phyloP scores from a whole-genome alignment of 2,888 invertebrate species.

The Leptopilina myrica region DNA sequence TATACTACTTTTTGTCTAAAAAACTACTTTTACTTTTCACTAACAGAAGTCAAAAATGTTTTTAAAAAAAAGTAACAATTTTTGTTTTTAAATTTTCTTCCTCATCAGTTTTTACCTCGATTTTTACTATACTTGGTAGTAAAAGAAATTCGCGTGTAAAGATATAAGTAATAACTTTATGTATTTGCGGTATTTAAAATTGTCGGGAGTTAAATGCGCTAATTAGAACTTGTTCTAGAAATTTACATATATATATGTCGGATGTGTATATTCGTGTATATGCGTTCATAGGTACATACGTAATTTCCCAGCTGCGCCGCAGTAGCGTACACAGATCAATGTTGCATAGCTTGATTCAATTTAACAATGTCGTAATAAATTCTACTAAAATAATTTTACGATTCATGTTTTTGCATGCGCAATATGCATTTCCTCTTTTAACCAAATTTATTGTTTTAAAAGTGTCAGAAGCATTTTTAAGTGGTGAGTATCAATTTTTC shows the following conservation, averaged over 20 bases:
- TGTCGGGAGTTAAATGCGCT: slow-evolving; percentile 10
- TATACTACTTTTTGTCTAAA: too few species aligned
- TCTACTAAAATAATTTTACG: background rate
- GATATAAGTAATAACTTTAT: background rate
- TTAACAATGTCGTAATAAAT: background rate
- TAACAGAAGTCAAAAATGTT: too few species aligned
- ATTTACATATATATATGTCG: slow-evolving; percentile 6
- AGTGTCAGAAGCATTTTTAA: too few species aligned
- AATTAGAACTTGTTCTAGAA: slow-evolving; percentile 34
- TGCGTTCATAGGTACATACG: slow-evolving; percentile 6
- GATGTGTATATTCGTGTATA: background rate
- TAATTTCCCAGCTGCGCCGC: slow-evolving; percentile 18
- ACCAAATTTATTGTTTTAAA: background rate
- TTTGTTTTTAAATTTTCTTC: too few species aligned
- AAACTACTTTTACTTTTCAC: too few species aligned
- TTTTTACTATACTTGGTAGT: too few species aligned
- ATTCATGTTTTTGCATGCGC: background rate
- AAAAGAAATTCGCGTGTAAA: too few species aligned
- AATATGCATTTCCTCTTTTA: background rate
- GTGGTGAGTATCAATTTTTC: too few species aligned
- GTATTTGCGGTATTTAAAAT: background rate
- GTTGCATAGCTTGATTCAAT: slow-evolving; percentile 14
- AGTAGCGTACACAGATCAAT: slow-evolving; percentile 20
- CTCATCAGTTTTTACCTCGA: too few species aligned
- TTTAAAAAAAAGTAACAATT: too few species aligned